Base-by-base conservation (phyloP, 2,113 vertebrate genomes). In the Protomyctophum bolini region DNA sequence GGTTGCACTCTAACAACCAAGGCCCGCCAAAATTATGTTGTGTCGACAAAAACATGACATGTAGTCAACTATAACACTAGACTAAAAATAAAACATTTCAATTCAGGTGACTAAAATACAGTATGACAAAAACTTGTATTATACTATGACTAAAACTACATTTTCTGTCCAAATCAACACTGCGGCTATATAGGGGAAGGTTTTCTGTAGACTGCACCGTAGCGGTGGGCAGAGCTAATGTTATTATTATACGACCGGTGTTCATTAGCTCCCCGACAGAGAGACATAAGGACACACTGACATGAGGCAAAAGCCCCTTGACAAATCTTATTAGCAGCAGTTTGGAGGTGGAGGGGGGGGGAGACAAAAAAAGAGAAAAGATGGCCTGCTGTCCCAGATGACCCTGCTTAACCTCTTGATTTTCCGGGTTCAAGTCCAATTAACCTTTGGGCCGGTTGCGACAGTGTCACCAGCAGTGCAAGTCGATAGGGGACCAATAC, bases 341-440 rank as follows among this genome's bases (percentile, higher is more conserved):
- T 93, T 94, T 94, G 94, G 33, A 6, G 33, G 33, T 3, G 33
- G 33, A 3, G 33, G 33, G 33, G 33, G 33, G 33, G 33, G 33
- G 33, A 3, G 33, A 41, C 3, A 41, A 41, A 41, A 41, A 41
- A 41, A 41, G 33, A 41, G 91, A 93, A 92, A 93, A 93, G 95
- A 93, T 88, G 89, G 92, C 94, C 95, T 95, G 94, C 95, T 98
- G 96, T 95, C 94, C 78, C 80, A 56, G 41, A 67, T 95, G 96
- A 96, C 96, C 96, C 90, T 86, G 90, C 75, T 91, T 95, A 97
- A 98, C 97, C 97, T 96, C 95, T 95, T 96, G 95, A 98, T 96
- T 97, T 97, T 94, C 94, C 87, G 90, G 94, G 97, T 97, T 98
- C 96, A 97, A 97, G 96, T 98, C 95, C 94, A 98, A 99, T 98